phyloP scores from a whole-genome alignment of 2,888 invertebrate genomes.

The Homarus gammarus region DNA sequence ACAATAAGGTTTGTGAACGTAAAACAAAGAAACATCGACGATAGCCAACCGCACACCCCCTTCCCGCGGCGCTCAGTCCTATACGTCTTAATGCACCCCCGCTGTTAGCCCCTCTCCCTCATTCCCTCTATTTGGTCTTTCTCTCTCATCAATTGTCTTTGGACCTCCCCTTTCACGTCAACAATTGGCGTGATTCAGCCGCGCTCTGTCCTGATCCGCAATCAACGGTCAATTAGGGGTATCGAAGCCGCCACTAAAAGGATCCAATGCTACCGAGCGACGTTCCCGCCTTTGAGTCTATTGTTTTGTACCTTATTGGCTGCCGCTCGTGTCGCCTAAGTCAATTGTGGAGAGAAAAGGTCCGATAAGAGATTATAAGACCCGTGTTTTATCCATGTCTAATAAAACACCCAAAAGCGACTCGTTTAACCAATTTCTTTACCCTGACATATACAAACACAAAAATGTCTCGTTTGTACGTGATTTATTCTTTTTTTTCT shows the following conservation, averaged over 20 bases:
- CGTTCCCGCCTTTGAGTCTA: slow-evolving; percentile 33
- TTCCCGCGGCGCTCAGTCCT: not conserved
- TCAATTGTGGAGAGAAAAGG: slow-evolving; percentile 3
- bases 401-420: not conserved
- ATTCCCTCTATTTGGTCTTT: slow-evolving; percentile 53
- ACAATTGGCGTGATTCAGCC: slow-evolving; percentile 59
- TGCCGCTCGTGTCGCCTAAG: slow-evolving; percentile 31
- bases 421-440: too few species aligned
- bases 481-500: not conserved
- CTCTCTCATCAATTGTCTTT: slow-evolving; percentile 55
- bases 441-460: not conserved
- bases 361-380: not conserved
- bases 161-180: slow-evolving; percentile 52
- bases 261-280: slow-evolving; percentile 45
- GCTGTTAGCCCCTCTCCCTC: slow-evolving; percentile 25
- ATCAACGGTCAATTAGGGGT: slow-evolving; percentile 62
- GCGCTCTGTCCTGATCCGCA: slow-evolving; percentile 19
- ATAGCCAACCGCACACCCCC: not conserved
- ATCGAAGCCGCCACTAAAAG: slow-evolving; percentile 51
- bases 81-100: slow-evolving; percentile 40
- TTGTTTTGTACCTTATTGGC: slow-evolving; percentile 45
- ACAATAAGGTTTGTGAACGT: not conserved
- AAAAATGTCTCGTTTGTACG: too few species aligned
- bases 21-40: slow-evolving; percentile 34
- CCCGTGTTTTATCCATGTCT: not conserved